These are phyloP conservation scores for Mus spicilegus DNA, from an alignment of 2,113 vertebrate genomes.

Conservation along the genomic window DNA sequence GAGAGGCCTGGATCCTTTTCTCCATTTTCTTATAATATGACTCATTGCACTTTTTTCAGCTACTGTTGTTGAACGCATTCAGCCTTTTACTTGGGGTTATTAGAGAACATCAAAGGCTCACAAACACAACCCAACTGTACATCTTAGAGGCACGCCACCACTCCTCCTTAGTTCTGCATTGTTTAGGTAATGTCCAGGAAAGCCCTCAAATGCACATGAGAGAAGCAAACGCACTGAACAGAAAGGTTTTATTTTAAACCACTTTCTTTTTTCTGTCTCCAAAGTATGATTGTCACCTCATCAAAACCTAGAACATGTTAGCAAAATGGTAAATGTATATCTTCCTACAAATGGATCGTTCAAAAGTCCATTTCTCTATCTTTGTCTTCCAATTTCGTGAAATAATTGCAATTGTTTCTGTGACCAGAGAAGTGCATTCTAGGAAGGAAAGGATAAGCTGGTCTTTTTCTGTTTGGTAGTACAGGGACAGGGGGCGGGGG, in stretches of 20 bases:
- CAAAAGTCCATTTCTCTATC: slow-evolving; percentile 40
- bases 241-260: slow-evolving; percentile 71
- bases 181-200: slow-evolving; percentile 79
- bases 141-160: slow-evolving; percentile 82
- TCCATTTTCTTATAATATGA: slow-evolving; percentile 94
- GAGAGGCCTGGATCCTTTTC: slow-evolving; percentile 94
- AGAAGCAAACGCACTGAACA: slow-evolving; percentile 47
- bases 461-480: slow-evolving; percentile 29
- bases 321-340: slow-evolving; percentile 42
- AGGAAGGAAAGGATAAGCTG: neutral
- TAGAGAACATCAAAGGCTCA: slow-evolving; percentile 89
- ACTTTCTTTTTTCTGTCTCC: neutral
- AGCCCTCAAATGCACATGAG: slow-evolving; percentile 61
- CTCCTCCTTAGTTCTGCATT: slow-evolving; percentile 81
- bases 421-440: slow-evolving; percentile 1
- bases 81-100: slow-evolving; percentile 92
- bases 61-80: slow-evolving; percentile 92
- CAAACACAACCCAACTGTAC: slow-evolving; percentile 88
- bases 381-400: slow-evolving; percentile 59
- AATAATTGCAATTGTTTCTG: slow-evolving; percentile 42
- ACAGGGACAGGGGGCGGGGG: neutral
- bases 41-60: slow-evolving; percentile 94
- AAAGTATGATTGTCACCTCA: slow-evolving; percentile 53
- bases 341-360: slow-evolving; percentile 48
- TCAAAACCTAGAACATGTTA: slow-evolving; percentile 33